Base-by-base conservation (phyloP, 2,797 vertebrate genomes). In the Otus scops region DNA sequence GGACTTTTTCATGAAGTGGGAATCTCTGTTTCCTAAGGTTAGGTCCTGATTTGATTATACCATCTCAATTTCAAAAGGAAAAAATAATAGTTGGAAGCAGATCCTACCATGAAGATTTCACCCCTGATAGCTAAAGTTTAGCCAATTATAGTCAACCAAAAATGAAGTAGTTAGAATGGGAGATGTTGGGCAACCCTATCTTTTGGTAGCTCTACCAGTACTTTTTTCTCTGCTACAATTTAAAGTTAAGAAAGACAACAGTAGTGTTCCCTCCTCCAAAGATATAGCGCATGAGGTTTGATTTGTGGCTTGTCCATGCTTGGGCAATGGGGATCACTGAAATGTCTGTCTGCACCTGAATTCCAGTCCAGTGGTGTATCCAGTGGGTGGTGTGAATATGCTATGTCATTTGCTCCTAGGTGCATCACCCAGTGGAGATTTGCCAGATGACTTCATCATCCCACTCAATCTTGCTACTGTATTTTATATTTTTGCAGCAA, bases 371-470 rank as follows among this genome's bases (percentile, higher is more conserved):
- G 47, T 70, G 88, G 34, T 96, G 63, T 60, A 95, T 86, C 65
- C 74, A 87, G 92, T 94, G 96, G 96, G 95, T 82, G 88, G 90
- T 96, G 92, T 89, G 90, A 93, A 93, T 81, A 74, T 93, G 91
- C 84, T 48, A 22, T 96, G 92, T 97, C 95, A 94, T 96, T 91
- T 89, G 78, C 87, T 91, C 71, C 93, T 88, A 27, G 45, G 53
- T 93, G 89, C 85, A 94, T 96, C 93, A 95, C 59, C 32, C 13
- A 11, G 56, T 93, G 95, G 92, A 95, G 64, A 39, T 77, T 74
- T 89, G 91, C 96, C 96, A 96, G 93, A 23, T 95, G 89, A 94
- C 92, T 95, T 95, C 75, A 91, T 75, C 78, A 59, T 77, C 87
- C 79, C 84, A 68, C 71, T 92, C 86, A 77, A 0, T 70, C 85